Evolutionary conservation across 2,797 vertebrate genomes (phyloP).

Genomic region (Sebastes taczanowskii): DNA sequence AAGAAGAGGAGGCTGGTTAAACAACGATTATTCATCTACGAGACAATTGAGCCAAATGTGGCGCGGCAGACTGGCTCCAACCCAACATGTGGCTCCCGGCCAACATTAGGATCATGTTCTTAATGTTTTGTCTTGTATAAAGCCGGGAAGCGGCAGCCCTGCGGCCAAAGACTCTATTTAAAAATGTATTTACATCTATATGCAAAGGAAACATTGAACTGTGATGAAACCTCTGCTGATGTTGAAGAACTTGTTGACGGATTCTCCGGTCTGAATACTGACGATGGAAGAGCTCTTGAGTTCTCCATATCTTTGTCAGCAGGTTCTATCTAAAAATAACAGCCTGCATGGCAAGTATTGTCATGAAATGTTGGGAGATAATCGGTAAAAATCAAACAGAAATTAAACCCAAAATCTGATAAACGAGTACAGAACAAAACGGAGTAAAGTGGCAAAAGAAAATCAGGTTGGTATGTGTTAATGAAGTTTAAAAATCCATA

Average conservation of each 20-base stretch:
- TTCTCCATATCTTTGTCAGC: neutral
- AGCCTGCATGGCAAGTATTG: neutral
- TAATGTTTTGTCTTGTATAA: slow-evolving; percentile 15
- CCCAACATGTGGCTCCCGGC: neutral
- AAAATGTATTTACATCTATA: neutral
- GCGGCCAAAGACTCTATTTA: neutral
- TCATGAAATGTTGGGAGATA: neutral
- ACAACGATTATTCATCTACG: slow-evolving; percentile 10
- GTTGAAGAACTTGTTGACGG: neutral
- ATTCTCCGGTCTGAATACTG: too few relatives aligned
- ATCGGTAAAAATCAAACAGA: neutral
- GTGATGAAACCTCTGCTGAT: neutral
- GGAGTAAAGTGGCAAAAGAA: neutral
- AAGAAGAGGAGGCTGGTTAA: slow-evolving; percentile 20
- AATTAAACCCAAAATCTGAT: neutral
- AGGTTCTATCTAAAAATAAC: neutral
- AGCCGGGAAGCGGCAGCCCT: neutral
- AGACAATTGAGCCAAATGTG: neutral
- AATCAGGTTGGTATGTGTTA: neutral
- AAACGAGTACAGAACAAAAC: neutral
- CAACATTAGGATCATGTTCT: neutral
- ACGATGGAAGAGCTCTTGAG: neutral
- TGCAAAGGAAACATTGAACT: neutral
- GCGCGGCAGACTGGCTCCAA: neutral
- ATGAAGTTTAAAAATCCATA: neutral